Base-by-base conservation (phyloP, 1,140 invertebrate genomes). In the Manduca sexta region DNA sequence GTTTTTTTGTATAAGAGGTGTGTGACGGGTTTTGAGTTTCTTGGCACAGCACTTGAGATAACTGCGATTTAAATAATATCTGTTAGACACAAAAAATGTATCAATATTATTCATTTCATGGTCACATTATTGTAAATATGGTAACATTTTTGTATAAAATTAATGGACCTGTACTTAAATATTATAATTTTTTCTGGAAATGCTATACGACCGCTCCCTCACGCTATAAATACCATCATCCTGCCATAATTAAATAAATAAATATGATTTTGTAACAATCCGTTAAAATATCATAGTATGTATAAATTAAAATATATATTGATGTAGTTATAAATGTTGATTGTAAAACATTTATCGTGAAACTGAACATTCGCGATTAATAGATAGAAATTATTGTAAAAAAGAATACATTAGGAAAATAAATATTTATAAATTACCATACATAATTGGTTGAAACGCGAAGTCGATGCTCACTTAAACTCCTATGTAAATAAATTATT, bases 381-480 rank as follows among this genome's bases (percentile, higher is more conserved):
- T 76, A 80, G 69, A 72, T 77, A 76, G 73, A 69, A 67, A 74
- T 69, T 73, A 77, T 68, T 77, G 73, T 80, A 71, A 61, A 74
- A 72, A 72, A 17, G 70, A 71, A 69, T 60, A 50, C 47, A 47
- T 11, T 39, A 39, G 18, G 15, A 10, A 10, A 39, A 56, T 58
- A 58, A 63, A 60, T 48, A 46, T 61, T 12, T 40, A 18, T 40
- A 40, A 26, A 26, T 26, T 26, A 26, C 21, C 21, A 26, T 26
- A 26, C 21, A 26, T 26, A 26, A 26, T 26, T 26, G 21, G 21
- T 5, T 26, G 21, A 8, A 26, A 26, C 4, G 21, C 21, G 21
- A 26, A 5, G 4, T 26, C 21, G 21, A 26, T 34, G 33, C 33
- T 34, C 33, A 34, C 13, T 5, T 12, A 40, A 67, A 70, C 71